Base-by-base conservation (phyloP, 1,140 invertebrate species). In the Bombus waltoni region DNA sequence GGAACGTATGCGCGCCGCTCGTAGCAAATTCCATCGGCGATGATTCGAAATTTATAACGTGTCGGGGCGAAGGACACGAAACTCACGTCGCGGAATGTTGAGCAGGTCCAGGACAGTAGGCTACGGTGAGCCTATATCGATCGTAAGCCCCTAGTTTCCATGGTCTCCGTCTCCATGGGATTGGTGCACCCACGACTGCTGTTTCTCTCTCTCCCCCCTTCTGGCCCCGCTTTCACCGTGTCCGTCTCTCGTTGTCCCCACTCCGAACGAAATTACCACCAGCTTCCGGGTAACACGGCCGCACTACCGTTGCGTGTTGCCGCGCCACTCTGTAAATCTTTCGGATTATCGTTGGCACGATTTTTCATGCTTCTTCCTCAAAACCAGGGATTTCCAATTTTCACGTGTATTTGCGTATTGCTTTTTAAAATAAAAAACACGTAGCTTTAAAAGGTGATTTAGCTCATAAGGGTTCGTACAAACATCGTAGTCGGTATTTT, bases 91-190 rank as follows among this genome's bases (percentile, higher is more conserved):
- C 25, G 47, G 47, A 70, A 81, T 81, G 84, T 85, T 85, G 84
- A 85, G 84, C 71, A 81, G 84, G 84, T 85, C 84, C 84, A 85
- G 84, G 79, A 81, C 79, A 73, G 84, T 85, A 68, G 83, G 78
- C 83, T 85, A 80, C 70, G 42, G 32, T 81, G 77, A 73, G 57
- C 70, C 78, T 85, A 85, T 81, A 85, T 85, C 84, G 84, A 85
- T 85, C 84, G 78, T 47, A 18, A 44, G 71, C 84, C 71, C 84
- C 84, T 81, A 85, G 84, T 85, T 85, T 85, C 84, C 84, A 85
- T 85, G 79, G 84, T 85, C 84, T 85, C 84, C 84, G 84, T 85
- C 84, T 85, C 84, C 79, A 85, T 85, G 84, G 84, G 84, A 81
- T 86, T 86, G 62, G 66, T 83, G 65, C 73, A 86, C 85, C 85